These are phyloP conservation scores for Trissolcus japonicus DNA, from an alignment of 2,888 invertebrate genomes.

Conservation along the genomic window DNA sequence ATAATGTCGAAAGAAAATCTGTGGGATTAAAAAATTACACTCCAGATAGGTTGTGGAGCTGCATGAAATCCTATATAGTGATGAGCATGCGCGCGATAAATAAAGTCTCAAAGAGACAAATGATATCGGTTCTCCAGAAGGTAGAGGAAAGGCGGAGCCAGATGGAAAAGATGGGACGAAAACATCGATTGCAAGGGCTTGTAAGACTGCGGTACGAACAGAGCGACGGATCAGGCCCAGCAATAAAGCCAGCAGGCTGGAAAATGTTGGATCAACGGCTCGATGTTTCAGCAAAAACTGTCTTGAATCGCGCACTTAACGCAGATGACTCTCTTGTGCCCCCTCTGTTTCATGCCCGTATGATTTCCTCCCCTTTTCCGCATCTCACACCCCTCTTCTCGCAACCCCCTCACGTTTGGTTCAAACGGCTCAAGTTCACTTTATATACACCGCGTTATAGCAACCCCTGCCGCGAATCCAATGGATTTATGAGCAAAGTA, in stretches of 20 bases:
- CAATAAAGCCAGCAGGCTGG: constrained; percentile 74
- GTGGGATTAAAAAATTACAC: constrained; percentile 15
- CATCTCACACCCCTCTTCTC: constrained; percentile 3
- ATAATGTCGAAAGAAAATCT: too few relatives aligned
- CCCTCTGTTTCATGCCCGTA: constrained; percentile 44
- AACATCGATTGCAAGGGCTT: constrained; percentile 72
- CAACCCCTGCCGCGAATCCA: constrained; percentile 63
- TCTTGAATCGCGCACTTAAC: constrained; percentile 66
- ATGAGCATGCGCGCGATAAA: constrained; percentile 46
- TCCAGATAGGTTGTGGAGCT: constrained; percentile 29
- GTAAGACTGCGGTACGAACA: constrained; percentile 72
- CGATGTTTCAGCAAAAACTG: constrained; percentile 73
- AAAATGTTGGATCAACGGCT: constrained; percentile 73
- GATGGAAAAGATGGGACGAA: constrained; percentile 57
- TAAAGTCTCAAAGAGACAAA: constrained; percentile 62
- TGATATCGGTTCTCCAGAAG: constrained; percentile 63
- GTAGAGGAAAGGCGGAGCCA: constrained; percentile 53
- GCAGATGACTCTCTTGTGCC: constrained; percentile 56
- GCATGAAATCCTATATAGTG: constrained; percentile 34
- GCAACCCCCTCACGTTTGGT: constrained; percentile 37
- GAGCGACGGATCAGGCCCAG: constrained; percentile 66
- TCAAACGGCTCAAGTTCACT: constrained; percentile 57
- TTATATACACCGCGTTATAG: constrained; percentile 66
- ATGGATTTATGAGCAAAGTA: constrained; percentile 71
- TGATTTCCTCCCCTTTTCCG: constrained; percentile 25